phyloP scores from a whole-genome alignment of 2,113 vertebrate genomes.

The Thunnus maccoyii region DNA sequence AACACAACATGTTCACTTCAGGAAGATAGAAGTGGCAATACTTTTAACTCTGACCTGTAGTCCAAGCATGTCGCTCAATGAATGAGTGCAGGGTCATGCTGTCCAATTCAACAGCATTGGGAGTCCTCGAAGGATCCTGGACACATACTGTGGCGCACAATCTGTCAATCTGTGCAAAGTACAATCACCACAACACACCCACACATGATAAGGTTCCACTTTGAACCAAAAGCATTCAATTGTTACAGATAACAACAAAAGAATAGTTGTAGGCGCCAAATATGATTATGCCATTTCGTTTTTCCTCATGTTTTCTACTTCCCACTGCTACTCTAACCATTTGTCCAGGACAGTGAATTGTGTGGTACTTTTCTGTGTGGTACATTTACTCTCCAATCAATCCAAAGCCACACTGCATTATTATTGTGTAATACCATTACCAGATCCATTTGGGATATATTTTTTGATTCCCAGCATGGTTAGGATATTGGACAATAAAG shows the following conservation, averaged over 20 bases:
- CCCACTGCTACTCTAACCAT: slow-evolving; percentile 20
- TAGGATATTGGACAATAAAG: slow-evolving; percentile 3
- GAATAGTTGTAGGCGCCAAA: slow-evolving; percentile 14
- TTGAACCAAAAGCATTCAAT: slow-evolving; percentile 30
- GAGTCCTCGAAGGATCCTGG: slow-evolving; percentile 73
- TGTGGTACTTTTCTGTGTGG: slow-evolving; percentile 23
- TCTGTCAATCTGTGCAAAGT: slow-evolving; percentile 70
- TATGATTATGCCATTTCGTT: slow-evolving; percentile 1
- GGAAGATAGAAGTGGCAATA: neutral
- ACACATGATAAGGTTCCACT: slow-evolving; percentile 26
- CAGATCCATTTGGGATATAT: neutral
- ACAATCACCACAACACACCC: slow-evolving; percentile 39
- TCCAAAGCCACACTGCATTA: neutral
- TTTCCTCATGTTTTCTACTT: neutral
- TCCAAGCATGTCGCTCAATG: slow-evolving; percentile 78
- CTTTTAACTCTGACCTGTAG: slow-evolving; percentile 66
- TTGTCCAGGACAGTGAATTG: slow-evolving; percentile 3
- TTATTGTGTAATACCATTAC: slow-evolving; percentile 3
- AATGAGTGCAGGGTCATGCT: slow-evolving; percentile 82
- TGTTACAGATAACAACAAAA: slow-evolving; percentile 34
- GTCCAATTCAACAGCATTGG: slow-evolving; percentile 77
- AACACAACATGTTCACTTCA: neutral
- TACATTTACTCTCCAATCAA: slow-evolving; percentile 17
- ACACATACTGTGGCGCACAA: slow-evolving; percentile 77
- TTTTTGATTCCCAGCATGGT: neutral